Evolutionary conservation across 2,113 vertebrate species (phyloP).

Genomic region (Dasyurus viverrinus): DNA sequence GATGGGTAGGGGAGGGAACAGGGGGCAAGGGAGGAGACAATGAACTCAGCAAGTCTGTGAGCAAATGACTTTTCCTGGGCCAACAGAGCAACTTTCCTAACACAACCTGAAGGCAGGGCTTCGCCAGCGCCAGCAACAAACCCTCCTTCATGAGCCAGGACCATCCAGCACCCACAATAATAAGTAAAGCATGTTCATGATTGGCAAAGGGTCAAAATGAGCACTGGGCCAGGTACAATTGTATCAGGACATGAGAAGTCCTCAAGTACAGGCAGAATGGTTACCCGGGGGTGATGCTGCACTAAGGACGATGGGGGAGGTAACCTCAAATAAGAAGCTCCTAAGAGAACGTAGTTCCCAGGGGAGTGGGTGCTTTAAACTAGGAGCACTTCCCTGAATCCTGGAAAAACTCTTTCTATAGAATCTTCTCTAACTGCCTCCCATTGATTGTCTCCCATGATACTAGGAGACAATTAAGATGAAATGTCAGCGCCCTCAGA

Average conservation of each 20-base stretch:
- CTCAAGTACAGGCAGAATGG: conserved; percentile 6
- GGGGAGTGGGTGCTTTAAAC: conserved; percentile 43
- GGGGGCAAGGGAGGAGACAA: neutral
- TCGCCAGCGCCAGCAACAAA: neutral
- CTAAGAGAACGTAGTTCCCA: conserved; percentile 23
- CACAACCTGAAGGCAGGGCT: conserved; percentile 6
- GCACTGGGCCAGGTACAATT: conserved; percentile 15
- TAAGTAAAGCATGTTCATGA: conserved; percentile 14
- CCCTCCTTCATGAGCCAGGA: conserved; percentile 18
- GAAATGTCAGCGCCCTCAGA: neutral
- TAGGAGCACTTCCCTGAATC: conserved; percentile 53
- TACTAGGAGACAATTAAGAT: conserved; percentile 23
- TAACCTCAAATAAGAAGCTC: conserved; percentile 51
- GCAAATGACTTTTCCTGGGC: conserved; percentile 34
- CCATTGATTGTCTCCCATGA: neutral
- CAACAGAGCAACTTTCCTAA: conserved; percentile 8
- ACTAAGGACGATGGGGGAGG: conserved; percentile 36
- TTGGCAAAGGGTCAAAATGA: conserved; percentile 23
- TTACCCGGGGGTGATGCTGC: neutral
- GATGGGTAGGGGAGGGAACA: neutral
- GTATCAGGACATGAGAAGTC: conserved; percentile 16
- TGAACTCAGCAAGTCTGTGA: conserved; percentile 40
- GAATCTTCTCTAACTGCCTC: neutral
- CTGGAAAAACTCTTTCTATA: conserved; percentile 44
- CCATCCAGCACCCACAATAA: neutral